phyloP scores from a whole-genome alignment of 2,797 vertebrate genomes.

The Macropodus opercularis region DNA sequence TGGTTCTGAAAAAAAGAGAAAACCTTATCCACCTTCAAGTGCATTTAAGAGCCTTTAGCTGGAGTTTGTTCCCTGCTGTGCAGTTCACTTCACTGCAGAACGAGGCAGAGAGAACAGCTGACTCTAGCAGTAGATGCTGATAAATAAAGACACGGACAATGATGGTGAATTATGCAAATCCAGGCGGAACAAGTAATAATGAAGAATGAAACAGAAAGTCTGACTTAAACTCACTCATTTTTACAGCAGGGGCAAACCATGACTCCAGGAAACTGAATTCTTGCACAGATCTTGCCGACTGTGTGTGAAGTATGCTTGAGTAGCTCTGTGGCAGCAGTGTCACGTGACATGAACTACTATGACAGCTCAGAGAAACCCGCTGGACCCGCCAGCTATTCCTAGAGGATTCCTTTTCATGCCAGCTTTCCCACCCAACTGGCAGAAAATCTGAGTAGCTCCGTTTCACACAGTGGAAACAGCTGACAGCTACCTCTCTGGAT shows the following conservation, averaged over 20 bases:
- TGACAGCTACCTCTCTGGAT: constrained; percentile 35
- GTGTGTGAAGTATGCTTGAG: not conserved
- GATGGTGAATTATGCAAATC: constrained; percentile 31
- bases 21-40: no score
- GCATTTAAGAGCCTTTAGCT: not conserved
- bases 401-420: constrained; percentile 57
- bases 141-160: constrained; percentile 19
- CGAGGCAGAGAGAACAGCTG: constrained; percentile 11
- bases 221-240: not conserved
- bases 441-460: constrained; percentile 36
- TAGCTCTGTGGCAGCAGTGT: constrained; percentile 6
- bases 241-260: not conserved
- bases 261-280: constrained; percentile 3
- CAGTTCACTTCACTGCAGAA: constrained; percentile 11
- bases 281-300: not conserved
- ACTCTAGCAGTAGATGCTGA: not conserved
- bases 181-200: constrained; percentile 1
- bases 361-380: constrained; percentile 37
- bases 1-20: not conserved
- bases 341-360: constrained; percentile 27
- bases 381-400: constrained; percentile 52
- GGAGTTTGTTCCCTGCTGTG: not conserved
- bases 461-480: constrained; percentile 66
- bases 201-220: not conserved
- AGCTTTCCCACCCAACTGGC: constrained; percentile 18